Evolutionary conservation across 1,140 invertebrate species (phyloP), one percentile per base, ranked within the genome.

Genomic region (Atta cephalotes): DNA sequence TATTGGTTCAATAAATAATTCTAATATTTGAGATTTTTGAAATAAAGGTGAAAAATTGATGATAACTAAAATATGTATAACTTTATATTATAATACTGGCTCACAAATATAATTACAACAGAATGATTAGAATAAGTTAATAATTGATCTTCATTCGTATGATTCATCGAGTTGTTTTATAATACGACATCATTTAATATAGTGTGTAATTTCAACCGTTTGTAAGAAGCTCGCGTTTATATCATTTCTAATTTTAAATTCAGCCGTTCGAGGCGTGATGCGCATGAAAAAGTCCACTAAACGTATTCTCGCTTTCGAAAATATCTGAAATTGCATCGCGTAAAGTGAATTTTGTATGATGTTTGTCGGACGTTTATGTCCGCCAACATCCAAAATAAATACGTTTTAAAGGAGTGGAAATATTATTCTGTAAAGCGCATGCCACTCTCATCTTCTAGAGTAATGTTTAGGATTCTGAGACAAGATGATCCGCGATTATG

Each of bases 301-400:
- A 66, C 16, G 3, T 28, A 39, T 28, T 45, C 21, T 45, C 21
- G 25, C 18, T 51, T 31, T 45, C 39, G 18, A 78, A 68, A 81
- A 80, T 28, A 39, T 56, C 31, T 14, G 21, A 45, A 56, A 81
- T 25, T 81, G 31, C 65, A 70, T 28, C 21, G 78, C n/a, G 28
- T 12, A 39, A 78, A 78, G 31, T 65, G 31, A 68, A 60, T 77
- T 80, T 68, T 53, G 78, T 28, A 28, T 25, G 45, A 79, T 81
- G 65, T 81, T 70, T 56, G 31, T 70, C n/a, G 16, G 25, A 45
- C 25, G 10, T 7, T 68, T 28, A 45, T 21, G 45, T 9, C 28
- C 49, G 21, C 9, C 63, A 60, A 60, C 65, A 81, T 81, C 63
- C 78, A 58, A 81, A 81, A 81, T 81, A 81, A 81, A 81, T 81